Evolutionary conservation across 2,113 vertebrate genomes (phyloP), one percentile per base, ranked within the genome.

Genomic region (Echinops telfairi): DNA sequence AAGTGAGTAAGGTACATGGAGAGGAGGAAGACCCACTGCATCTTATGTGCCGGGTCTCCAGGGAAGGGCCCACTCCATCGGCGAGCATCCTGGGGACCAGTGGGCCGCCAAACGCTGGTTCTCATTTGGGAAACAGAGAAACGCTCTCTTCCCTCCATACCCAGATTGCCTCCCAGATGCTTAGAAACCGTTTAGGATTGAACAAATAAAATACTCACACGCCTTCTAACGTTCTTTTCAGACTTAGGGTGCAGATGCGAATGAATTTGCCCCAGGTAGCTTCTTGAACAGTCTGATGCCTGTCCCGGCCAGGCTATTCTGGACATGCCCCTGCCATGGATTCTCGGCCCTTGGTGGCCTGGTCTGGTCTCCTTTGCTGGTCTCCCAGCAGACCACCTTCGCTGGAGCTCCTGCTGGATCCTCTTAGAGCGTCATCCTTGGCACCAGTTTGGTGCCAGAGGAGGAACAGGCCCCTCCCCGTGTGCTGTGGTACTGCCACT

Each of bases 71-170:
- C 78, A 58, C 36, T 57, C 31, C 0, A 3, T 14, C 33, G 23
- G 83, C 23, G 33, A 82, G 16, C 16, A 47, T 40, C 43, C 66
- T 29, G 2, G 68, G 58, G 31, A 47, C 38, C 58, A 62, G 53
- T 31, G 23, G 38, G 25, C 29, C 17, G 47, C 36, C 82, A 83
- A 20, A 7, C 17, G 40, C 71, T 31, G 31, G 71, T 53, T 64
- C 9, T 86, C 76, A 38, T 43, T 90, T 57, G 25, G 23, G n/a
- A 91, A 90, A 40, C 19, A 92, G 47, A 93, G 58, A 73, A 36
- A 70, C 64, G 6, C 16, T 23, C 1, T 16, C 40, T 17, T 58
- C 82, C 20, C 15, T 8, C 17, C 1, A 4, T 15, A 36, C 29
- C 23, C 22, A 20, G 16, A 22, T 58, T 62, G 75, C 11, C 31